Evolutionary conservation across 2,888 invertebrate species (phyloP), one percentile per base, ranked within the genome.

Genomic region (Podabrus alpinus): DNA sequence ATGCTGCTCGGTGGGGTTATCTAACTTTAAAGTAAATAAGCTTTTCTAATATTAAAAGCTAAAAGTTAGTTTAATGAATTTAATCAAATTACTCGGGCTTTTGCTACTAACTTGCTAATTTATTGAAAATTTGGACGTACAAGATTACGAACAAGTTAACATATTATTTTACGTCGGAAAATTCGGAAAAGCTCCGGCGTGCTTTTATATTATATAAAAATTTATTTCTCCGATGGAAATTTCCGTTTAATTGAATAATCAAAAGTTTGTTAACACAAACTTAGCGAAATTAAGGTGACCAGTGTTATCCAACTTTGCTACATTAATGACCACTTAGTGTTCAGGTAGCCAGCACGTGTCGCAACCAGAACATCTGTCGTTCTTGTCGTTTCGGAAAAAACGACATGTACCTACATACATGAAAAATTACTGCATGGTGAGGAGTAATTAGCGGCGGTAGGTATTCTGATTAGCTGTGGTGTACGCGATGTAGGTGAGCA

Each of bases 401-500:
- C 11, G 11, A n/a, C 45, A n/a, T 45, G n/a, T n/a, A 45, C 2
- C 2, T 1, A 7, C 7, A 9, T 7, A 45, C n/a, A 45, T n/a
- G 9, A 45, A 45, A 45, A 45, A 45, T 45, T 45, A 45, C 9
- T 45, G 7, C 5, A 7, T 45, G n/a, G 45, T 13, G 3, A 45
- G 45, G n/a, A 45, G 45, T n/a, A 45, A 45, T 45, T 45, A 45
- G 45, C 45, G 19, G 19, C 21, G 19, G 17, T 64, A 15, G 61
- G 60, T 25, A 71, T 74, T 67, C 59, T 68, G 66, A 74, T 71
- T 71, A 66, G 62, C 16, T 72, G 61, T 59, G 68, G 72, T 45
- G 75, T 75, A 64, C 60, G 60, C 72, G 45, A 64, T 69, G 75
- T 69, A 45, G 69, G 75, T 75, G 69, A 75, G 69, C 68, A 74